Evolutionary conservation across 2,888 invertebrate species (phyloP), one percentile per base, ranked within the genome.

Genomic region (Sericinus montela): DNA sequence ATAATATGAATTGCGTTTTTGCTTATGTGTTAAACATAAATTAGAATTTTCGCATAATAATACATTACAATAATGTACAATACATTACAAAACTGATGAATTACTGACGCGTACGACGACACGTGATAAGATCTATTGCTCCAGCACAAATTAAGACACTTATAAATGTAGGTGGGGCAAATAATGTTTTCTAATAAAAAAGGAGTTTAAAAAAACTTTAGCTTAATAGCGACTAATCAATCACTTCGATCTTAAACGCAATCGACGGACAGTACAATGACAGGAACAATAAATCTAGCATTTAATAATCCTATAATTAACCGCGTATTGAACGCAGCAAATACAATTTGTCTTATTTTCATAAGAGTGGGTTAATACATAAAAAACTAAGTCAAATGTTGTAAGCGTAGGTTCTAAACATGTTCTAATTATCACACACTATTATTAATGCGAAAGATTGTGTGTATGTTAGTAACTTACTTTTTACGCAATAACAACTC

Each of bases 261-360:
- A 39, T 39, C 32, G 38, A 58, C 43, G 52, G 51, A 45, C 56
- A 48, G 56, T 54, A 54, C 52, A 55, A 47, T 57, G 59, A 59
- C 60, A 57, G 53, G 25, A 10, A 36, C 32, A 36, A 49, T 49
- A 45, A 49, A 49, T 49, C 45, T 45, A 19, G 15, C 35, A 29
- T 25, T 14, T 52, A 56, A 52, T 58, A 52, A 50, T 40, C 23
- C 29, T 43, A 38, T 29, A 36, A 36, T 13, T 29, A 32, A 37
- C 29, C 25, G 28, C 15, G 42, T 44, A 44, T 16, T 43, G 38
- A 48, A 44, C 13, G 45, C 41, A 42, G 15, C 30, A 46, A 52
- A 56, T 55, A 56, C 55, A 56, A 59, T 59, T 54, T 43, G 38
- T 44, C 38, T 16, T 38, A 30, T 36, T 28, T 28, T 34, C 19